Evolutionary conservation across 1,140 invertebrate genomes (phyloP).

Genomic region (Drosophila punjabiensis): DNA sequence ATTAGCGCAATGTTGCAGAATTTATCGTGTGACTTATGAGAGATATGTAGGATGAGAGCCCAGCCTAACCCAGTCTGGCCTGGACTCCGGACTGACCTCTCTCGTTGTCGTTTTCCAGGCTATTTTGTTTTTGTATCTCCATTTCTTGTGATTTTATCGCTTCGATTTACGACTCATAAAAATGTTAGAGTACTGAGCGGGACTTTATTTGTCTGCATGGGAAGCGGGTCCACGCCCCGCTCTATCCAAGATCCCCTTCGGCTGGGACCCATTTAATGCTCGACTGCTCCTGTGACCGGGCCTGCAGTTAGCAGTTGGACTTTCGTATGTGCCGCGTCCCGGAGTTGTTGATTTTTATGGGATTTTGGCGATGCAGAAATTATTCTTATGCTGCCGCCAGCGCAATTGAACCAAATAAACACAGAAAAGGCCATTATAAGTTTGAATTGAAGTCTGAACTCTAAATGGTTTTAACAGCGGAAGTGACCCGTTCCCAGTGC

Average conservation of each 20-base stretch:
- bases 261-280: conserved; percentile 73
- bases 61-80: conserved; percentile 26
- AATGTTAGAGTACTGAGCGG: conserved; percentile 62
- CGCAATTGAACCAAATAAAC: conserved; percentile 67
- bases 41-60: conserved; percentile 31
- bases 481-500: conserved; percentile 13
- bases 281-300: conserved; percentile 59
- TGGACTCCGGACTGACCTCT: conserved; percentile 38
- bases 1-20: conserved; percentile 83
- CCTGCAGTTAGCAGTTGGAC: conserved; percentile 36
- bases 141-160: conserved; percentile 77
- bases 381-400: conserved; percentile 50
- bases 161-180: conserved; percentile 84
- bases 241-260: conserved; percentile 23
- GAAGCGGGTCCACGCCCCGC: conserved; percentile 1
- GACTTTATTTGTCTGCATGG: conserved; percentile 66
- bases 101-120: conserved; percentile 18
- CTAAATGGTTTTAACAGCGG: conserved; percentile 24
- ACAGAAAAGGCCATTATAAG: conserved; percentile 44
- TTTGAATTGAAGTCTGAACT: conserved; percentile 32
- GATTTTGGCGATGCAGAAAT: conserved; percentile 78
- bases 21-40: conserved; percentile 80
- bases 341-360: conserved; percentile 71
- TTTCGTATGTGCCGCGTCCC: conserved; percentile 39
- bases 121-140: conserved; percentile 64